Conservation (phyloP, 2,113 vertebrate genomes). For the Psophia crepitans region DNA sequence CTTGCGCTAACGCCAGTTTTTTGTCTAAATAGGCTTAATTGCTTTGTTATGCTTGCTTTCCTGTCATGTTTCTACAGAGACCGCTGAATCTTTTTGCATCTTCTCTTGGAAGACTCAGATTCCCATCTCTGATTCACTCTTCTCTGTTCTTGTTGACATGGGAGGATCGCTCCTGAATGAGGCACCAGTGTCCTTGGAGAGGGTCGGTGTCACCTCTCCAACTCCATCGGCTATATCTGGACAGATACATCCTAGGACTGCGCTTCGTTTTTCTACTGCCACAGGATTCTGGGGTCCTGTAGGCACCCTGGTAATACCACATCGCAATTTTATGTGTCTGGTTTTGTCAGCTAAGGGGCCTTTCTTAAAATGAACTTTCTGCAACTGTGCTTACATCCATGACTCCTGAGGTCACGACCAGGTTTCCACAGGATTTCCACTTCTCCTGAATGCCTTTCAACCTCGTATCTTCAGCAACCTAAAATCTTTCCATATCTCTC, state of each 20-base stretch:
- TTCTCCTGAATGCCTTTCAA: background rate
- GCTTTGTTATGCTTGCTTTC: background rate
- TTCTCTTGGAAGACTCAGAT: background rate
- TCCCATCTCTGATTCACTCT: background rate
- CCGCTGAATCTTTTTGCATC: background rate
- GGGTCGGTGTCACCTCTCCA: background rate
- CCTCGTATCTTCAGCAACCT: background rate
- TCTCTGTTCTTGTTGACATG: background rate
- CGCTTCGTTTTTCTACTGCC: background rate
- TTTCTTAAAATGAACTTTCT: background rate
- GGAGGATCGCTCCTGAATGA: background rate
- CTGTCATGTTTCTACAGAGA: background rate
- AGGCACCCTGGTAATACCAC: background rate
- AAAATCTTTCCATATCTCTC: background rate
- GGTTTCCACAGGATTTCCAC: background rate
- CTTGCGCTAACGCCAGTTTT: background rate
- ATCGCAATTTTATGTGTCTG: background rate
- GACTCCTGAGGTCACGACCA: background rate
- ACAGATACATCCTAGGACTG: background rate
- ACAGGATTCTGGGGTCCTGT: background rate
- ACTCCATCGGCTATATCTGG: accelerated
- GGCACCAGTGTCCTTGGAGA: background rate
- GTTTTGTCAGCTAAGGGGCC: background rate
- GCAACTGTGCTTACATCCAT: background rate
- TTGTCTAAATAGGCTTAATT: background rate